Evolutionary conservation across 2,113 vertebrate species (phyloP).

Genomic region (Micronisus gabar): DNA sequence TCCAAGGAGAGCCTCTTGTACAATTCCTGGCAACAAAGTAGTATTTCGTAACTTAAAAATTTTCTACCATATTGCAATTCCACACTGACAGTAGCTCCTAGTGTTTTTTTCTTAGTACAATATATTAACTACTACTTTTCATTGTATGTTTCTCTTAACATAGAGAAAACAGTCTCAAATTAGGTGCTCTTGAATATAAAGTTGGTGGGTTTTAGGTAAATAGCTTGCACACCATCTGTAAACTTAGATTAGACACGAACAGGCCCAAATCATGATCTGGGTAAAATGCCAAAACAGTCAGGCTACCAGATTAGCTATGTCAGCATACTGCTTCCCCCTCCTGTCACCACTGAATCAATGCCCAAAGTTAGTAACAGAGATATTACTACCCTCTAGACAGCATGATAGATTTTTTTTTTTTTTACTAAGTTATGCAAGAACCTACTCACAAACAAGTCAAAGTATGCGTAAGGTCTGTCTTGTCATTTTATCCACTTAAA

Average conservation of each 20-base stretch:
- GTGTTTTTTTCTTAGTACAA: neutral
- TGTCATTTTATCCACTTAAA: neutral
- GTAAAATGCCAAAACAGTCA: neutral
- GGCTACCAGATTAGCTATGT: neutral
- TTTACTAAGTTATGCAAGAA: neutral
- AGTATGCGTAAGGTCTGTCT: neutral
- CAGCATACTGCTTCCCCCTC: conserved; percentile 11
- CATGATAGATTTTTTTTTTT: neutral
- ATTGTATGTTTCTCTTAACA: neutral
- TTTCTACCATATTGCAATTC: neutral
- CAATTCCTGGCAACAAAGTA: neutral
- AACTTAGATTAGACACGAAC: neutral
- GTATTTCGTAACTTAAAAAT: neutral
- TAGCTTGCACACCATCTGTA: neutral
- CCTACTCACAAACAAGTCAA: neutral
- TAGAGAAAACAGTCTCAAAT: neutral
- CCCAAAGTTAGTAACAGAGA: neutral
- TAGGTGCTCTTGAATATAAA: neutral
- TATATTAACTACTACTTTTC: neutral
- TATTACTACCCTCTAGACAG: neutral
- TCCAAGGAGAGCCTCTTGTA: neutral
- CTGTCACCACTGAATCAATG: neutral
- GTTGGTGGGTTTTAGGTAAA: neutral
- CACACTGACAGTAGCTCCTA: neutral
- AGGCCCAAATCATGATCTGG: neutral